Conservation (phyloP, 2,113 vertebrate genomes). For the Lontra canadensis region DNA sequence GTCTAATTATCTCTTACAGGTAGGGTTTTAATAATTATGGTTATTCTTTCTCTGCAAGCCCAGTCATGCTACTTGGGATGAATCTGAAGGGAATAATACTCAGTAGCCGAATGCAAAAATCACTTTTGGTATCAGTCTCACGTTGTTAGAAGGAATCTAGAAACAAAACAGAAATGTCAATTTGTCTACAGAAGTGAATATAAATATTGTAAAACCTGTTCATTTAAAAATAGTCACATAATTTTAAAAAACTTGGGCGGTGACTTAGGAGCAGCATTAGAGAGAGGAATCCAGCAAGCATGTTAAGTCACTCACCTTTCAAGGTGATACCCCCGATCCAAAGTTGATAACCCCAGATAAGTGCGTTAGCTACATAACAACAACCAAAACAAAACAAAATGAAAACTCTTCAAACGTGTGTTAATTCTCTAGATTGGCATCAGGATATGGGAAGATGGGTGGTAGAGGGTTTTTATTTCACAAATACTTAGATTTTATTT, state of each 20-base stretch:
- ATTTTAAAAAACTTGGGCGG: not conserved
- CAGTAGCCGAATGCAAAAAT: not conserved
- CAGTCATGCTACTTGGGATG: not conserved
- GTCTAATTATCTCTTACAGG: not conserved
- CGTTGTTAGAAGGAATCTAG: not conserved
- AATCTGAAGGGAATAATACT: not conserved
- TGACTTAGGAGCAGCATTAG: not conserved
- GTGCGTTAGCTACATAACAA: not conserved
- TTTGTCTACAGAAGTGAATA: not conserved
- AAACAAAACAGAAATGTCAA: not conserved
- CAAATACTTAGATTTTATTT: slow-evolving; percentile 20
- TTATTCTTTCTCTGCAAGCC: not conserved
- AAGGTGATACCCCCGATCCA: not conserved
- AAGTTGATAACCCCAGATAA: not conserved
- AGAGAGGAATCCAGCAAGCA: not conserved
- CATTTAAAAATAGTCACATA: not conserved
- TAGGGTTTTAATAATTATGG: not conserved
- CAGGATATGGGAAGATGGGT: not conserved
- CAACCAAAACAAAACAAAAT: not conserved
- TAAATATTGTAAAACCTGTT: not conserved
- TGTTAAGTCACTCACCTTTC: not conserved
- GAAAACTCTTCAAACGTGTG: not conserved
- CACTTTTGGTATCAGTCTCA: not conserved
- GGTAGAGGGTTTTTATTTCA: not conserved
- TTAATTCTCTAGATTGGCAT: not conserved